Evolutionary conservation across 2,797 vertebrate species (phyloP), one percentile per base, ranked within the genome.

Genomic region (Mus spretus): DNA sequence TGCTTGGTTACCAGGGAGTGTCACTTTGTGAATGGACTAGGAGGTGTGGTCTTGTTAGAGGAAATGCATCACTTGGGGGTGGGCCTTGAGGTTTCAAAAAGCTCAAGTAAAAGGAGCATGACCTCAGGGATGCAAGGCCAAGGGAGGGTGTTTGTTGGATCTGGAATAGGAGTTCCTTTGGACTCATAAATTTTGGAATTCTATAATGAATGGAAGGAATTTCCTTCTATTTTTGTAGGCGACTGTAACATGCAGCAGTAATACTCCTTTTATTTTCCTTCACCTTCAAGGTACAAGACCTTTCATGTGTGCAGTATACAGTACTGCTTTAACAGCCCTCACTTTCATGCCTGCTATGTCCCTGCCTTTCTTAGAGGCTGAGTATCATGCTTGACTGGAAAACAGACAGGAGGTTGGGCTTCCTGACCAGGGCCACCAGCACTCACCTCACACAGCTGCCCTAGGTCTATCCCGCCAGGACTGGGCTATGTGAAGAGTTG

Each of bases 221-320:
- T 79, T 81, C 87, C 70, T 55, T 78, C 13, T 55, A 44, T 77
- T 91, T 91, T 96, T 77, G 86, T 40, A 91, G 55, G 84, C 6
- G 40, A 3, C 20, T 28, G 9, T 74, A 57, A 37, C 20, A 28
- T 6, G 59, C 31, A 77, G 13, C 7, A 89, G 55, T n/a, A 77
- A 77, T 55, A 59, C 3, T 72, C 17, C 37, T 75, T 90, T 79
- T 67, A 63, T 85, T 88, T 96, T 82, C 47, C 19, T 50, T 95
- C 57, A 59, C 31, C 17, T 37, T 84, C n/a, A 93, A 31, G 34
- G 2, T 63, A 50, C 26, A 65, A 70, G 57, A 72, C 8, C 50
- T 6, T 6, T 53, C 40, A 50, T 31, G 17, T 65, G 20, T 70
- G 19, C 31, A 53, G 12, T 50, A 82, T 90, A 87, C n/a, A 90